Conservation (phyloP, 2,113 vertebrate species). For the Coregonus clupeaformis region DNA sequence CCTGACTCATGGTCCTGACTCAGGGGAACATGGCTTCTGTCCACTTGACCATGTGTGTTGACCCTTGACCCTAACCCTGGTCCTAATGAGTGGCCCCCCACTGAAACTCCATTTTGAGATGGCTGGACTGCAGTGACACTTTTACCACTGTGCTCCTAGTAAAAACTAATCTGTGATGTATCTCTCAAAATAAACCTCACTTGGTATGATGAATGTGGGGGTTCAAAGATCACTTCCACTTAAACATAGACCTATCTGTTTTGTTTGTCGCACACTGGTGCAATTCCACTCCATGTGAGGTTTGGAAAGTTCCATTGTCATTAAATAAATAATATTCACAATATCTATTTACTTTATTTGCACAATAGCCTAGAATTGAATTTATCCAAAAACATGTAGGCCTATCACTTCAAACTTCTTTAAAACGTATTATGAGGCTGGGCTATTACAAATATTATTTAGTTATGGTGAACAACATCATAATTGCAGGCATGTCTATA, state of each 20-base stretch:
- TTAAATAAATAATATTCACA: neutral
- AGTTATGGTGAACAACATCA: too few relatives aligned
- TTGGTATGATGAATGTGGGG: neutral
- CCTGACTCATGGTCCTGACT: constrained; percentile 4
- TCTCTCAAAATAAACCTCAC: constrained; percentile 11
- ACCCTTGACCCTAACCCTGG: constrained; percentile 38
- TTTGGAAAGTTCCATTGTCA: neutral
- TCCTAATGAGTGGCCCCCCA: constrained; percentile 33
- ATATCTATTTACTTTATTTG: neutral
- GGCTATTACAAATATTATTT: too few relatives aligned
- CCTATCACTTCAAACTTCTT: too few relatives aligned
- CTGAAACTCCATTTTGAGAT: constrained; percentile 20
- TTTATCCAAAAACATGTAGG: too few relatives aligned
- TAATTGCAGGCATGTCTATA: too few relatives aligned
- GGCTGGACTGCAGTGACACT: constrained; percentile 24
- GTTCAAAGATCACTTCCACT: neutral
- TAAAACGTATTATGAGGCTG: too few relatives aligned
- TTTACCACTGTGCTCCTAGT: constrained; percentile 14
- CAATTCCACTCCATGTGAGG: neutral
- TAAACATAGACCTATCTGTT: neutral
- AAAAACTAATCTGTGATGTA: constrained; percentile 9
- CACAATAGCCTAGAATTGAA: too few relatives aligned
- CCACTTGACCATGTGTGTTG: constrained; percentile 59
- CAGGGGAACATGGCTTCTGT: constrained; percentile 20
- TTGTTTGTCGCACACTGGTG: neutral